A percentile compares a stretch with the other conserved stretches of the same genome.
phyloP scores from a whole-genome alignment of 1,140 invertebrate genomes.

The Panagrolaimus sp. region DNA sequence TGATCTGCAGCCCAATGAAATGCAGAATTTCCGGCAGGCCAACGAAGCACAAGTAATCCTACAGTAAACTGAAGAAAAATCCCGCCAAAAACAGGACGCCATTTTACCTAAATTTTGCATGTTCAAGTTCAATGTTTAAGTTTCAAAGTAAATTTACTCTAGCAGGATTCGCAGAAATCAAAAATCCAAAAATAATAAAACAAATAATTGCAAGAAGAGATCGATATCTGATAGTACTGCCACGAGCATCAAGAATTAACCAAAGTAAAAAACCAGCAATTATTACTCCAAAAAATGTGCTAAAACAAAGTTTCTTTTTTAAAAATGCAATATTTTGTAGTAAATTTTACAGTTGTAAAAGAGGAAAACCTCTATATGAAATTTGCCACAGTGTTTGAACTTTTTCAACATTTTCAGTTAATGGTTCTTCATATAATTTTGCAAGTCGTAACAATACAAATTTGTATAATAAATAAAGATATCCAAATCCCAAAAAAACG shows the following conservation, averaged over 20 bases:
- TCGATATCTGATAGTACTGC: slow-evolving; percentile 20
- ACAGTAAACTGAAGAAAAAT: slow-evolving; percentile 76
- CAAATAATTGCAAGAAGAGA: slow-evolving; percentile 21
- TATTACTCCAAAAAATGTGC: neutral
- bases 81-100: slow-evolving; percentile 68
- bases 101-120: slow-evolving; percentile 50
- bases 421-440: slow-evolving; percentile 6
- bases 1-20: slow-evolving; percentile 74
- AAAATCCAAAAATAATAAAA: slow-evolving; percentile 23
- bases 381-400: neutral
- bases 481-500: slow-evolving; percentile 4
- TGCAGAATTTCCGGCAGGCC: slow-evolving; percentile 70
- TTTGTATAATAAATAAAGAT: slow-evolving; percentile 11
- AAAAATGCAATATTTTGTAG: neutral
- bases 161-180: slow-evolving; percentile 20
- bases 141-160: slow-evolving; percentile 1
- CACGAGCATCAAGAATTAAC: slow-evolving; percentile 14
- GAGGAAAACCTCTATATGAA: neutral
- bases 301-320: neutral
- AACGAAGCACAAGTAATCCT: slow-evolving; percentile 77
- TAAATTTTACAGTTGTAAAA: slow-evolving; percentile 10
- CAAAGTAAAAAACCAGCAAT: slow-evolving; percentile 15
- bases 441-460: slow-evolving; percentile 8
- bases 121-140: neutral
- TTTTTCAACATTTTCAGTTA: neutral